Evolutionary conservation across 35 echinoderm and acorn worm species (phyloP), one percentile per base, ranked within the genome.

Genomic region (Apostichopus japonicus): DNA sequence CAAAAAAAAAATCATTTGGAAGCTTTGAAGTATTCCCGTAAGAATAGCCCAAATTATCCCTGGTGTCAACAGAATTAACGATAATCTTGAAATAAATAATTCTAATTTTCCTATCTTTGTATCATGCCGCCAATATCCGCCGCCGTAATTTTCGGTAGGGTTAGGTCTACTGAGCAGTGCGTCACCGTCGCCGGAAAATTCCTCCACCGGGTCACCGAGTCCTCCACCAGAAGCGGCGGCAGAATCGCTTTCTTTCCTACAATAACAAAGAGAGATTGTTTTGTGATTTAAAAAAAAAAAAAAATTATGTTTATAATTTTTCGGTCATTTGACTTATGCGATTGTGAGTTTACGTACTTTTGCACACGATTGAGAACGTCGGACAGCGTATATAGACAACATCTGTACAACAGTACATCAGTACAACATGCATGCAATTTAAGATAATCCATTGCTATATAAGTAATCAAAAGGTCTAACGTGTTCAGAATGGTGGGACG

Each of bases 1-100:
- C n/a, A n/a, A n/a, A n/a, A 87, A 58, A 23, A 65, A 16, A 15
- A 87, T 87, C 19, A 87, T 58, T 57, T 87, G 86, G 21, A 5
- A 54, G 2, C 53, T 13, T 15, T 87, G 86, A 57, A 33, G 7
- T 22, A 87, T 27, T 24, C 86, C 86, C 5, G 56, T 4, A 8
- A 87, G 10, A 8, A 87, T 15, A 87, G 86, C 86, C 86, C 86
- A 87, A 55, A 87, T 62, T 14, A 65, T n/a, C 7, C 86, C 86
- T 5, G 33, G 33, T 75, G 15, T 75, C 4, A 75, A 23, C 22
- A 23, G 71, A 75, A 75, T 75, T 23, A 23, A 75, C 22, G 71
- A 75, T 75, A 75, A 15, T 4, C 71, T 17, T 75, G 15, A 23
- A 15, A 75, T 44, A 44, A 44, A 4, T 44, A 44, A 44, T 44